Base-by-base conservation (phyloP, 2,797 vertebrate species). In the Tragopan temminckii region DNA sequence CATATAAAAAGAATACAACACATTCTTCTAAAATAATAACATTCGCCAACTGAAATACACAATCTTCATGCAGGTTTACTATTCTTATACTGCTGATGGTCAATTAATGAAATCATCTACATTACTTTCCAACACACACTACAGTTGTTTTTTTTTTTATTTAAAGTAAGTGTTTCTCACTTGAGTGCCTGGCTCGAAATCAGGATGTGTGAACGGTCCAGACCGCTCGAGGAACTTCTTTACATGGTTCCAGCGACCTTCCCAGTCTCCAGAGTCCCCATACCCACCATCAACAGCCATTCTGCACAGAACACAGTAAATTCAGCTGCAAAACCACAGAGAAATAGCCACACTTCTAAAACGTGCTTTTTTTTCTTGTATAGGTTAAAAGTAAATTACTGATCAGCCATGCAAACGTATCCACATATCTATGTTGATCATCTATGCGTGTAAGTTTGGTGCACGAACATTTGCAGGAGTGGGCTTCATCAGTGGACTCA, bases 251-350 rank as follows among this genome's bases (percentile, higher is more conserved):
- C 99, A 99, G 96, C 99, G 98, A 97, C 99, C 99, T 91, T 99
- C 99, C 99, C 99, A 99, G 98, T 99, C 98, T 98, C 98, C 98
- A 97, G 97, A 97, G 94, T 98, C 98, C 98, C 97, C 98, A 98
- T 98, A 99, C 98, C 98, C 98, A 95, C 98, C 98, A 98, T 99
- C 99, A 97, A 99, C 99, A 98, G 99, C 99, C 99, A 99, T 99
- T 99, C 99, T 99, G 98, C 96, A 98, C 93, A 98, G 97, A 98
- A 98, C 98, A 98, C 96, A 98, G 97, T 97, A 98, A 97, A 98
- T 96, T 98, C 96, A 98, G 97, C 98, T 98, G 97, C 97, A 98
- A 93, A 90, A 97, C 92, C 97, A 80, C 87, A 97, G 31, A 95
- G 96, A 95, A 97, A 94, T 91, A 97, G 74, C 45, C 94, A 95